Evolutionary conservation across 1,140 invertebrate genomes (phyloP), one percentile per base, ranked within the genome.

Genomic region (Heliothis subflexa): DNA sequence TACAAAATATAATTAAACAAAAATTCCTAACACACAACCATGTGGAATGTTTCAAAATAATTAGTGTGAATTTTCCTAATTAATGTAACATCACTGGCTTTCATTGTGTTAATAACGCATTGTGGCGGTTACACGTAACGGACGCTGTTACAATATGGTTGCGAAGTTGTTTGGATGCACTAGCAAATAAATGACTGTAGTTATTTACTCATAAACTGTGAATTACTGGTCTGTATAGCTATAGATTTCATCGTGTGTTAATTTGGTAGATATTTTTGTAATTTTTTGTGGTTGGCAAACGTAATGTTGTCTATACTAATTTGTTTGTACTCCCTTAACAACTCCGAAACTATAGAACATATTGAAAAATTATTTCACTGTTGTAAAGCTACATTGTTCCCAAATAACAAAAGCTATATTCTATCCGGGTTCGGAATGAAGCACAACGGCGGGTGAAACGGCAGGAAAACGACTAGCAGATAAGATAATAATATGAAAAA

Each of bases 1-100:
- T 7, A 3, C 25, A 40, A 61, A 33, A 12, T 33, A 62, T 1
- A 62, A 62, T 40, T 12, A 3, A 16, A 16, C 14, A 7, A 45
- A 64, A 62, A 64, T 45, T 11, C 28, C 12, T n/a, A 21, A 33
- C 61, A 64, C 3, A 13, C 25, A 61, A 1, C 61, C n/a, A 4
- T 4, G 11, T 12, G n/a, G n/a, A 64, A 64, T 64, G 61, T 64
- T 47, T 18, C 62, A 66, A 66, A 66, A 66, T 66, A 66, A 66
- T 66, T 66, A 66, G 40, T 66, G 28, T 47, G 11, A 11, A 33
- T 10, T 55, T 66, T 64, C 33, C 40, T 64, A 66, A 47, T 66
- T 47, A 66, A 66, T 66, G 62, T 13, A 18, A 66, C 62, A 66
- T 66, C 40, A 66, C 16, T 47, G 28, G 62, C 9, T 40, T n/a